Conservation (phyloP, 2,888 invertebrate genomes). For the Cheilosia impressa region DNA sequence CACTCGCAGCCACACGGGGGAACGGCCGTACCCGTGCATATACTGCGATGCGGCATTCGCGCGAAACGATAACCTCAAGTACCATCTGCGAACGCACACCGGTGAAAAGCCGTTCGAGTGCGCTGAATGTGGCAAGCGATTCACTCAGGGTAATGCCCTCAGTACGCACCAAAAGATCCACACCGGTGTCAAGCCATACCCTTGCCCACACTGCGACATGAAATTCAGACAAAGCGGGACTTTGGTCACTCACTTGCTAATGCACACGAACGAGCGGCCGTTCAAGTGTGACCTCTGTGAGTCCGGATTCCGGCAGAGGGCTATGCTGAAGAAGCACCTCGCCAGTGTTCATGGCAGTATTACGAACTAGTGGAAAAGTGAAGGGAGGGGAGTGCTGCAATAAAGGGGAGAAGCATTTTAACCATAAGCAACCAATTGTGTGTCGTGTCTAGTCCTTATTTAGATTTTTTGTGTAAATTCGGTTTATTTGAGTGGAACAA, state of each 20-base stretch:
- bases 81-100: slow-evolving; percentile 65
- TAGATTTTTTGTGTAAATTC: slow-evolving; percentile 33
- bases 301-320: slow-evolving; percentile 53
- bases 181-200: slow-evolving; percentile 63
- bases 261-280: slow-evolving; percentile 67
- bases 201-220: slow-evolving; percentile 65
- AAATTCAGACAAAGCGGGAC: slow-evolving; percentile 66
- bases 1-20: slow-evolving; percentile 65
- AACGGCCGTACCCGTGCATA: slow-evolving; percentile 66
- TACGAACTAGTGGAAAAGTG: neutral
- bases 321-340: slow-evolving; percentile 47
- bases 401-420: slow-evolving; percentile 21
- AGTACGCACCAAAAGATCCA: slow-evolving; percentile 68
- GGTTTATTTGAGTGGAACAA: slow-evolving; percentile 41
- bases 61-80: slow-evolving; percentile 68
- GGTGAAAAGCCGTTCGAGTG: slow-evolving; percentile 67
- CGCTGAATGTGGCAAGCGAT: slow-evolving; percentile 61
- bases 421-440: slow-evolving; percentile 26
- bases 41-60: slow-evolving; percentile 66
- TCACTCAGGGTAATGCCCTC: slow-evolving; percentile 55
- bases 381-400: slow-evolving; percentile 29
- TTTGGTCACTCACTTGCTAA: slow-evolving; percentile 63
- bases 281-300: slow-evolving; percentile 71
- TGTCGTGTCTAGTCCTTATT: slow-evolving; percentile 69
- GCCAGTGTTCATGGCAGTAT: slow-evolving; percentile 32